A percentile compares a stretch with the other conserved stretches of the same genome.
These are phyloP conservation scores for Helleia helle DNA, from an alignment of 2,888 invertebrate genomes.

Conservation along the genomic window DNA sequence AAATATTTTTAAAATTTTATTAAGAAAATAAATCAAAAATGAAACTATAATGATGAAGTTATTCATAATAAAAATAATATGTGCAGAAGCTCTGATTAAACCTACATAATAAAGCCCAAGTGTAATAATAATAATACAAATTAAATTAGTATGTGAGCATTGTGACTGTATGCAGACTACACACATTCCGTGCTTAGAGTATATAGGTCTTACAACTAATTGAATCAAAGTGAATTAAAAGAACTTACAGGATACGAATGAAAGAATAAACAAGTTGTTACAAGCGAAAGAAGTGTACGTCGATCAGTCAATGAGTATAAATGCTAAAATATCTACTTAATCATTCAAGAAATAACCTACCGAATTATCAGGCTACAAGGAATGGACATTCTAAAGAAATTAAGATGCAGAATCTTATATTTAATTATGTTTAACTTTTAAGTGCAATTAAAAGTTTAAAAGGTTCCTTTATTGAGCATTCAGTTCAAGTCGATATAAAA, in stretches of 20 bases:
- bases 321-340: conserved; percentile 46
- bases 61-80: conserved; percentile 31
- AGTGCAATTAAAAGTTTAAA: conserved; percentile 66
- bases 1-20: conserved; percentile 45
- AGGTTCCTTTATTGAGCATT: conserved; percentile 49
- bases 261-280: conserved; percentile 33
- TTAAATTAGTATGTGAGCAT: conserved; percentile 33
- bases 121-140: conserved; percentile 29
- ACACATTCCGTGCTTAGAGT: conserved; percentile 44
- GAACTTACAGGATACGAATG: conserved; percentile 31
- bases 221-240: conserved; percentile 43
- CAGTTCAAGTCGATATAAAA: conserved; percentile 24
- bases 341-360: conserved; percentile 46
- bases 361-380: conserved; percentile 36
- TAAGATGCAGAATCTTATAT: conserved; percentile 30
- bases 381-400: conserved; percentile 49
- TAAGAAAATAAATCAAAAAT: conserved; percentile 44
- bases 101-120: conserved; percentile 25
- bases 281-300: conserved; percentile 33
- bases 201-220: conserved; percentile 28
- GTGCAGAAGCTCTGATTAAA: conserved; percentile 29
- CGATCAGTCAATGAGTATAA: conserved; percentile 51
- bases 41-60: conserved; percentile 36
- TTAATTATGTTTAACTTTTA: conserved; percentile 31
- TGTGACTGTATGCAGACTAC: conserved; percentile 42